phyloP scores from a whole-genome alignment of 2,113 vertebrate species.

The Cichladusa arquata region DNA sequence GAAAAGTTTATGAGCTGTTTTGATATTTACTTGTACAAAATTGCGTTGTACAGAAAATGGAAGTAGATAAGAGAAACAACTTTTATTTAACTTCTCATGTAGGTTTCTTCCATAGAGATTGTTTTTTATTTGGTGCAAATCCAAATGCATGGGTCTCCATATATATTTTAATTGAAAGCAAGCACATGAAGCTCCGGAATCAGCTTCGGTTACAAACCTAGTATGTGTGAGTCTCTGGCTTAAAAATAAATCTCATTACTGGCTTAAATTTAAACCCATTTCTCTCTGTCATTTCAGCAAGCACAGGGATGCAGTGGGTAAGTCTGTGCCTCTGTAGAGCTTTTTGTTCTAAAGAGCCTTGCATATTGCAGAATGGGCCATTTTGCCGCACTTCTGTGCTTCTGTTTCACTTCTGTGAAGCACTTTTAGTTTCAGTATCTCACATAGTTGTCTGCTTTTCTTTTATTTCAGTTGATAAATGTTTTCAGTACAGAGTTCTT shows the following conservation, averaged over 20 bases:
- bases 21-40: neutral
- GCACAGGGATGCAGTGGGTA: neutral
- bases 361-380: neutral
- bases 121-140: neutral
- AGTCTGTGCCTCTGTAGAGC: neutral
- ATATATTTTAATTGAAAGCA: neutral
- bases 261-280: neutral
- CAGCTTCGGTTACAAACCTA: neutral
- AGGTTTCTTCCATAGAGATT: neutral
- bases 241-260: neutral
- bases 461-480: neutral
- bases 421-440: neutral
- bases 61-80: neutral
- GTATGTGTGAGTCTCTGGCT: neutral
- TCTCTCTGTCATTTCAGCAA: fast-evolving
- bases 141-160: fast-evolving
- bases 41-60: fast-evolving
- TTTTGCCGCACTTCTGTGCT: neutral
- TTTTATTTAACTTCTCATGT: neutral
- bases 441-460: neutral
- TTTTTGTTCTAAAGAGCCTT: neutral
- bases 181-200: neutral
- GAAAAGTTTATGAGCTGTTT: neutral
- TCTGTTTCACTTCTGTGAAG: neutral
- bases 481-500: neutral